These are phyloP conservation scores for Philonicus albiceps DNA, from an alignment of 2,888 invertebrate species.

Conservation along the genomic window DNA sequence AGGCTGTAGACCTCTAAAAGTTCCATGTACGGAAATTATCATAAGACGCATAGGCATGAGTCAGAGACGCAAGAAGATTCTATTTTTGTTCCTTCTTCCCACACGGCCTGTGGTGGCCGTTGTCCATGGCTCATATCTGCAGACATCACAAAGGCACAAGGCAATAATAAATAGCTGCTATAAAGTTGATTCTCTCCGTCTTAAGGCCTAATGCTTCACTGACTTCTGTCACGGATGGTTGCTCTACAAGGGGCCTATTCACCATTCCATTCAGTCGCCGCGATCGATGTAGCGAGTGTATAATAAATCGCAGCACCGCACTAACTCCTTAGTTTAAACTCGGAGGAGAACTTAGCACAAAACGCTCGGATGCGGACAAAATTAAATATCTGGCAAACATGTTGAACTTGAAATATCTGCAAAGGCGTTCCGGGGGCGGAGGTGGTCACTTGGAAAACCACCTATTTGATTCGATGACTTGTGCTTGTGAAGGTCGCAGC, in stretches of 20 bases:
- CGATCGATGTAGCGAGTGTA: neutral
- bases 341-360: neutral
- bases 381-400: conserved; percentile 17
- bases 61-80: neutral
- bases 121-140: neutral
- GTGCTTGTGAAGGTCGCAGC: neutral
- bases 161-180: conserved; percentile 19
- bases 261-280: neutral
- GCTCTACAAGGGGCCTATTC: conserved; percentile 17
- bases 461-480: neutral
- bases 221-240: conserved; percentile 23
- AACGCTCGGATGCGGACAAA: conserved; percentile 4
- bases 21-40: neutral
- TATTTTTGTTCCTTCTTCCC: neutral
- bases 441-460: conserved; percentile 2
- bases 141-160: neutral
- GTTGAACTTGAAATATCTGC: conserved; percentile 21
- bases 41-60: neutral
- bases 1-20: neutral
- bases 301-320: neutral
- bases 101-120: neutral
- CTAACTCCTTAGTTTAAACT: neutral
- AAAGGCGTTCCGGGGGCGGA: neutral
- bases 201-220: conserved; percentile 2
- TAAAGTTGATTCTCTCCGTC: conserved; percentile 5